Evolutionary conservation across 2,113 vertebrate species (phyloP), one percentile per base, ranked within the genome.

Genomic region (Platycercus adscitus): DNA sequence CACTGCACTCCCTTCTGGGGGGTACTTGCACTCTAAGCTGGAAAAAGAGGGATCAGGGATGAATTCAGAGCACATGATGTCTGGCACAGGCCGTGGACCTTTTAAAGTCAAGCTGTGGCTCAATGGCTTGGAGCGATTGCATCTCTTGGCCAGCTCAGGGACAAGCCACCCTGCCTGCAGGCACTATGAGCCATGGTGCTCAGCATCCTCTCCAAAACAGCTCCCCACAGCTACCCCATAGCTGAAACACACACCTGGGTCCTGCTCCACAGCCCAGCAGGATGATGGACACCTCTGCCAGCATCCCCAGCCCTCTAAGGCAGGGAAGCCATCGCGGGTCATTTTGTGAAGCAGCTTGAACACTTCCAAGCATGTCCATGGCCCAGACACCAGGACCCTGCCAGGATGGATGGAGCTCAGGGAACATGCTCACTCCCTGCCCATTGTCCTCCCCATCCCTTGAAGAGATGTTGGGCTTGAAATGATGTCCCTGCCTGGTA

Each of bases 281-380:
- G 71, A 25, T 64, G 12, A n/a, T 14, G 52, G 35, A 75, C 63
- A 83, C 31, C 47, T 39, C 49, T 2, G 2, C 24, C 15, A 37
- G 46, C 17, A 29, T 13, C 14, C 7, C 25, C 39, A 60, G 49
- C 24, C 17, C 50, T 63, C 12, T 24, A 46, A 49, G 65, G 47
- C 31, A 58, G 52, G 41, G 18, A 81, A 61, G 5, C 11, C 60
- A 70, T 37, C 0, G 0, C 0, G 4, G 31, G 52, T 29, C 49
- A 33, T 28, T 46, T 29, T 18, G 44, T 33, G 37, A 75, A 70
- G 44, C 11, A 58, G 19, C 8, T 33, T 33, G 16, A 58, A 60
- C 0, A 0, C 49, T 75, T 63, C 33, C 39, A 68, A 50, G 13
- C 1, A 1, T 3, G 11, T 29, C 70, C 50, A 8, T 4, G 18